These are phyloP conservation scores for Anguilla rostrata DNA, from an alignment of 2,113 vertebrate genomes.

Conservation along the genomic window DNA sequence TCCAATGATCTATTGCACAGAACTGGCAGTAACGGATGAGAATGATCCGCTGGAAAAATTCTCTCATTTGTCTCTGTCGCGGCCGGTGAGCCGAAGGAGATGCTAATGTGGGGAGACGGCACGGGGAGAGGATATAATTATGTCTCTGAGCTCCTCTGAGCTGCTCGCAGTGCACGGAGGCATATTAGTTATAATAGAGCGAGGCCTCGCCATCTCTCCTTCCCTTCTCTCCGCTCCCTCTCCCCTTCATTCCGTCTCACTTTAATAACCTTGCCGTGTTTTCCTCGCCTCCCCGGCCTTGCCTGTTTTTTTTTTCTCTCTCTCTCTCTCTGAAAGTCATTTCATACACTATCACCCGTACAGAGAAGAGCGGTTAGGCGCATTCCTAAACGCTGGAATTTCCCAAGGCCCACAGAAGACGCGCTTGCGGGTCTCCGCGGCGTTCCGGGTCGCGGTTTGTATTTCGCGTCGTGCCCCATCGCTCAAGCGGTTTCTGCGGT, in stretches of 20 bases:
- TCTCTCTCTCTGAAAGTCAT: constrained; percentile 9
- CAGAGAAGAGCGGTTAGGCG: neutral
- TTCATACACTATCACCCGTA: constrained; percentile 13
- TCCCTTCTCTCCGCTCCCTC: constrained; percentile 10
- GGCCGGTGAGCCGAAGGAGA: constrained; percentile 78
- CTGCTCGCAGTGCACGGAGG: constrained; percentile 64
- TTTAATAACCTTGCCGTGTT: constrained; percentile 34
- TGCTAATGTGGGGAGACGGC: constrained; percentile 77
- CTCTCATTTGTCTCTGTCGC: constrained; percentile 83
- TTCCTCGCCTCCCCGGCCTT: constrained; percentile 36
- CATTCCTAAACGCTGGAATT: neutral
- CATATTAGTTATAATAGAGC: constrained; percentile 75
- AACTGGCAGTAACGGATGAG: constrained; percentile 83
- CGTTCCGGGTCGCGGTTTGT: too few species aligned
- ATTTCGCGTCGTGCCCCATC: neutral
- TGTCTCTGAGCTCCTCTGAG: constrained; percentile 71
- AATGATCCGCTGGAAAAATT: constrained; percentile 78
- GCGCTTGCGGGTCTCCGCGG: neutral
- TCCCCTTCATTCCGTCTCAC: constrained; percentile 40
- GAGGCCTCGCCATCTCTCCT: constrained; percentile 37
- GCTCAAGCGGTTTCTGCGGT: neutral
- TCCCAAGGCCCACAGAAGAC: neutral
- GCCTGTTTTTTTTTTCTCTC: constrained; percentile 19
- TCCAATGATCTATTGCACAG: constrained; percentile 72
- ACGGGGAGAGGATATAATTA: constrained; percentile 79